Base-by-base conservation (phyloP, 2,888 invertebrate genomes). In the Eupeodes luniger region DNA sequence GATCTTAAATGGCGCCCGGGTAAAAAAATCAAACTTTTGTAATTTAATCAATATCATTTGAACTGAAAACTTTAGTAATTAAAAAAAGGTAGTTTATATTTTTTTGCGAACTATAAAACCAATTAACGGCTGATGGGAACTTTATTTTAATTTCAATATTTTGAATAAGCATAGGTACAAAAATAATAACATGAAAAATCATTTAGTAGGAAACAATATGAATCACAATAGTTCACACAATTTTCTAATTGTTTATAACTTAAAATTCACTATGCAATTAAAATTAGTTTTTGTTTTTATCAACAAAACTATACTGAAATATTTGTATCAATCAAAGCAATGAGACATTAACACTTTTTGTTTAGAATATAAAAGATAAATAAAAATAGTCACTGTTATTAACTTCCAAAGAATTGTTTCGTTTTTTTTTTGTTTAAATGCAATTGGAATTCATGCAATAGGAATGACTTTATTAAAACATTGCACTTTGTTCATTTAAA, bases 321-420 rank as follows among this genome's bases (percentile, higher is more conserved):
- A 66, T 49, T 66, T 66, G 5, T 47, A 59, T 72, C 72, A 72
- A 72, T 72, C 72, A 72, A 59, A 72, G 59, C 47, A 6, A 27
- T 70, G 55, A 70, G 44, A 27, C 59, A 72, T 72, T 70, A 70
- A 55, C 57, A 72, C 72, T 47, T 59, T 59, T 72, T 27, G 11
- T 47, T 59, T n/a, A 9, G 11, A 61, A 61, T n/a, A 47, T 34
- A 10, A 44, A 72, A 57, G 44, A 53, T 4, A 55, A 55, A 51
- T 14, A 11, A 40, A 27, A 27, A 27, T 2, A 55, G 12, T 9
- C 44, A 72, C 59, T 72, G 47, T 27, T 55, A 10, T 55, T 69
- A 36, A 51, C n/a, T 53, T 4, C 12, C 19, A 57, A 57, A 47
- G 12, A 44, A 34, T 11, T 27, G 14, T 55, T 55, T 19, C 19